Evolutionary conservation across 2,888 invertebrate species (phyloP).

Genomic region (Eristalis pertinax): DNA sequence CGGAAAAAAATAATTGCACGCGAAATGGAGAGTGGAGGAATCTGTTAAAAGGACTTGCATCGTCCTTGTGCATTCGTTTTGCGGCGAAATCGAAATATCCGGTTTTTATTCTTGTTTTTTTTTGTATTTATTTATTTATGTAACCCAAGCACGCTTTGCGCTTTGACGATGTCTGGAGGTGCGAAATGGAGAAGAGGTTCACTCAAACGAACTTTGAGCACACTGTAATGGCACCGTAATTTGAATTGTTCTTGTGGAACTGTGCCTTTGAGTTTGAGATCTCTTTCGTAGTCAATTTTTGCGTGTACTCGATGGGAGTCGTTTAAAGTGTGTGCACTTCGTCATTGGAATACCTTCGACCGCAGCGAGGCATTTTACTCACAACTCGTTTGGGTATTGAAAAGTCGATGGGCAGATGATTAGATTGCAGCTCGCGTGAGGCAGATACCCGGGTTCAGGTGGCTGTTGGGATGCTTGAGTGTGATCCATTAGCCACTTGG

Average conservation of each 20-base stretch:
- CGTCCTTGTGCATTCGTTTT: not conserved
- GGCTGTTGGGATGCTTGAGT: no score
- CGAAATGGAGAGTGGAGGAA: conserved; percentile 18
- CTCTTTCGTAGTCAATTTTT: not conserved
- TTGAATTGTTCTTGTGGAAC: not conserved
- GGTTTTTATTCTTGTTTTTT: not conserved
- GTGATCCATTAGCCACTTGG: no score
- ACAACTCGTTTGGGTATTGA: no score
- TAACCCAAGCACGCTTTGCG: not conserved
- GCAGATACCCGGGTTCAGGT: no score
- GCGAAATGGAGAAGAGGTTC: not conserved
- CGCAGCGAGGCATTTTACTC: no score
- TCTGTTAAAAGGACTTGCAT: conserved; percentile 5
- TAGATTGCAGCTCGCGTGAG: no score
- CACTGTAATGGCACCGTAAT: not conserved
- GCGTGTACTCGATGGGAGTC: not conserved
- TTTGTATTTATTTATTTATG: not conserved
- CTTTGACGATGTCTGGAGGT: not conserved
- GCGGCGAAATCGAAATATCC: conserved; percentile 6
- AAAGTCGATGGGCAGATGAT: no score
- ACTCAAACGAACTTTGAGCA: not conserved
- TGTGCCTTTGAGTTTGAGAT: not conserved
- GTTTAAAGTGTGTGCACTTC: not conserved
- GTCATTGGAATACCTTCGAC: not conserved
- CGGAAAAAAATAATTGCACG: conserved; percentile 24